Conservation (phyloP, 1,140 invertebrate genomes). For the Neoseiulus cucumeris region DNA sequence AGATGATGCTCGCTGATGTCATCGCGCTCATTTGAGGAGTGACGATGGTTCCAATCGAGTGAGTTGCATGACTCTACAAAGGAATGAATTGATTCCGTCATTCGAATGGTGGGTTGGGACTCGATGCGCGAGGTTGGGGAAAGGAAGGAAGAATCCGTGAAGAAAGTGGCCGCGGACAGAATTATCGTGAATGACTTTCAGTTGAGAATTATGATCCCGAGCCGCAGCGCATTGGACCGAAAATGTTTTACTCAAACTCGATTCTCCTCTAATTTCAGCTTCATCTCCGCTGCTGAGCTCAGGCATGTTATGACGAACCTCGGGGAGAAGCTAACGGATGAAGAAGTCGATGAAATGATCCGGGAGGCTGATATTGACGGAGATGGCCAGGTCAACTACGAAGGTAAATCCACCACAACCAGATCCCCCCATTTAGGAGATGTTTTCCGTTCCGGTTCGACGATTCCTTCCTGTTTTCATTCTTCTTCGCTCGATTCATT, state of each 20-base stretch:
- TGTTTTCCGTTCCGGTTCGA: too few species aligned
- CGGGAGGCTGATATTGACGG: slow-evolving; percentile 29
- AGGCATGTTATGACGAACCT: slow-evolving; percentile 31
- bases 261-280: slow-evolving; percentile 19
- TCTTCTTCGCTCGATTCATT: too few species aligned
- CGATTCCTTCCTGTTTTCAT: too few species aligned
- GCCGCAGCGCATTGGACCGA: slow-evolving; percentile 19
- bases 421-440: slow-evolving; percentile 11
- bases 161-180: too few species aligned
- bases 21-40: too few species aligned
- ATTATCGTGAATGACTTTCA: too few species aligned
- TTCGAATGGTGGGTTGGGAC: too few species aligned
- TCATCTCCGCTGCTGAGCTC: slow-evolving; percentile 25
- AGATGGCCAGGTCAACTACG: slow-evolving; percentile 32
- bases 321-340: slow-evolving; percentile 32
- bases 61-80: too few species aligned
- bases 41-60: too few species aligned
- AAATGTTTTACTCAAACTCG: not conserved
- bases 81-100: not conserved
- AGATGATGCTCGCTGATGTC: too few species aligned
- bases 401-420: slow-evolving; percentile 22
- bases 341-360: slow-evolving; percentile 32
- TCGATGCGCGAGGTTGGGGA: not conserved
- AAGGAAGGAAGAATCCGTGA: too few species aligned
- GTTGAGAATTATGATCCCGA: too few species aligned